phyloP scores from a whole-genome alignment of 2,888 invertebrate species.

The Nymphalis urticae region DNA sequence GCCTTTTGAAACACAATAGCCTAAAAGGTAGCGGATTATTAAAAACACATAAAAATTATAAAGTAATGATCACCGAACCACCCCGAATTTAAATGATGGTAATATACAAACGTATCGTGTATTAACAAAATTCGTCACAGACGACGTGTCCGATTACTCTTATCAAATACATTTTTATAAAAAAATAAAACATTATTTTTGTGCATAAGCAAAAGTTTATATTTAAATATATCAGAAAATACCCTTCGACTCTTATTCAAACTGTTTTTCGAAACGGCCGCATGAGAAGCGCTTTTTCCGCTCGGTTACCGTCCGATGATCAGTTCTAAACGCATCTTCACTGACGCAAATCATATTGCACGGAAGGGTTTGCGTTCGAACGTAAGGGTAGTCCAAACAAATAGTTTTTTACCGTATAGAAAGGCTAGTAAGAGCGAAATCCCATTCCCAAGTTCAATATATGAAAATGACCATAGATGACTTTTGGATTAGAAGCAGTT shows the following conservation, averaged over 20 bases:
- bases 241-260: conserved; percentile 30
- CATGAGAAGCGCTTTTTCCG: conserved; percentile 81
- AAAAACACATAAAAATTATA: conserved; percentile 34
- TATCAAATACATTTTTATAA: not conserved
- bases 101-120: no score
- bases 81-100: not conserved
- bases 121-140: not conserved
- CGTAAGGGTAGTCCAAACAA: conserved; percentile 51
- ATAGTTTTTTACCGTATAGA: conserved; percentile 33
- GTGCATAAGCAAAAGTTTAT: not conserved
- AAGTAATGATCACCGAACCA: conserved; percentile 23
- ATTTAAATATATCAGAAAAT: conserved; percentile 4
- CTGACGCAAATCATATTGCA: conserved; percentile 82
- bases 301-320: conserved; percentile 80
- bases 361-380: conserved; percentile 76
- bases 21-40: conserved; percentile 46
- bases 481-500: conserved; percentile 27
- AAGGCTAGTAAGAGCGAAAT: conserved; percentile 14
- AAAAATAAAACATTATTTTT: no score
- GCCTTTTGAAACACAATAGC: conserved; percentile 62
- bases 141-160: not conserved
- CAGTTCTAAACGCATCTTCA: conserved; percentile 78
- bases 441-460: conserved; percentile 35
- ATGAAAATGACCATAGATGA: conserved; percentile 37
- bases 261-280: conserved; percentile 52